phyloP scores from a whole-genome alignment of 1,140 invertebrate species.

The Neodiprion lecontei region DNA sequence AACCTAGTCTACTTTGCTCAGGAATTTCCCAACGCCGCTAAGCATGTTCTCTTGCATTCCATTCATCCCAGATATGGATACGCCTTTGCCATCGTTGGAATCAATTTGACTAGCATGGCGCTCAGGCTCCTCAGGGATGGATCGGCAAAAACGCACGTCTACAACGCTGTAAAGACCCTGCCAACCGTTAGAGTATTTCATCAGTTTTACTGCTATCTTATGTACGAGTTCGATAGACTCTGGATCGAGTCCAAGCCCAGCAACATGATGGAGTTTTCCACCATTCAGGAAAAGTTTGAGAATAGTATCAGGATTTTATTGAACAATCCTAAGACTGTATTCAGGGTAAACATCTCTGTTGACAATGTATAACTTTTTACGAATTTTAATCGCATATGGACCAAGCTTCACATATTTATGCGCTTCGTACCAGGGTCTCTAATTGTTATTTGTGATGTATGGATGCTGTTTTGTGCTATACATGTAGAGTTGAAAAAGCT shows the following conservation, averaged over 20 bases:
- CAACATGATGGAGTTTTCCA: slow-evolving; percentile 95
- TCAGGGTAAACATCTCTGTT: slow-evolving; percentile 77
- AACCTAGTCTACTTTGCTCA: slow-evolving; percentile 90
- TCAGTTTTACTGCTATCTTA: slow-evolving; percentile 92
- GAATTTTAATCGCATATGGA: slow-evolving; percentile 23
- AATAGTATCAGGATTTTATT: slow-evolving; percentile 70
- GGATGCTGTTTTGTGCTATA: slow-evolving; percentile 10
- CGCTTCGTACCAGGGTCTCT: slow-evolving; percentile 26
- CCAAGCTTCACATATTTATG: slow-evolving; percentile 28
- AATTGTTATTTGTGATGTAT: slow-evolving; percentile 33
- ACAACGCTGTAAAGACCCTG: slow-evolving; percentile 78
- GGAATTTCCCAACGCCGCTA: slow-evolving; percentile 80
- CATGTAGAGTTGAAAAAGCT: slow-evolving; percentile 15
- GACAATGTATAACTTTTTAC: slow-evolving; percentile 64
- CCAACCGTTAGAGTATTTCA: slow-evolving; percentile 86
- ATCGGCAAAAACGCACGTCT: slow-evolving; percentile 90
- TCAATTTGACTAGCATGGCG: slow-evolving; percentile 93
- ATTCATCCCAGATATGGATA: slow-evolving; percentile 89
- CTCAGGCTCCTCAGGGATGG: slow-evolving; percentile 82
- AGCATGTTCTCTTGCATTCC: slow-evolving; percentile 86
- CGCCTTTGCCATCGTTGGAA: slow-evolving; percentile 89
- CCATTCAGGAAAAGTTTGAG: slow-evolving; percentile 86
- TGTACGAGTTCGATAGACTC: slow-evolving; percentile 92
- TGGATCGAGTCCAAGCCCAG: slow-evolving; percentile 91
- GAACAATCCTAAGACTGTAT: slow-evolving; percentile 69